Base-by-base conservation (phyloP, 2,113 vertebrate species). In the Otolemur garnettii region DNA sequence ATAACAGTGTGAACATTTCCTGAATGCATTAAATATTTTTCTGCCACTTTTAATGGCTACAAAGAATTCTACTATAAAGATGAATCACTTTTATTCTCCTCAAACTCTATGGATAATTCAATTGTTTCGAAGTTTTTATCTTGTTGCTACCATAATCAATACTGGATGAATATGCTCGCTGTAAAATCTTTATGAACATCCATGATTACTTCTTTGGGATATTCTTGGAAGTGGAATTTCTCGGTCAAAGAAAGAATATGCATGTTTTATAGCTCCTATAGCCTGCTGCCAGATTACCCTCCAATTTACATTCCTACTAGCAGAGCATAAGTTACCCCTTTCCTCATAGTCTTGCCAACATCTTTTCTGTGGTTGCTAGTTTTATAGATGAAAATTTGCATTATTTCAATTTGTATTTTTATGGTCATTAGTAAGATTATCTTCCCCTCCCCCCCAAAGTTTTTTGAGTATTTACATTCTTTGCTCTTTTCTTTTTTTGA, bases 341-440 rank as follows among this genome's bases (percentile, higher is more conserved):
- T 72, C 75, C 85, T 64, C 17, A 21, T 42, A 80, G 71, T 89
- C 55, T 59, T 82, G 42, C 38, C 84, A 89, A 88, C 18, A 59
- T 69, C 42, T 87, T 64, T 94, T 95, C 35, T 91, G 28, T 59
- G 53, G 55, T 35, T 72, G 22, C 84, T n/a, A 86, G 69, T 93
- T 95, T 94, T 74, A 94, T 21, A 93, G 71, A 62, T 90, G 66
- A 88, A 85, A 75, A 90, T 11, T 79, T 83, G 68, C 8, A 68
- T 66, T 66, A 59, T 64, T 87, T 89, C 64, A 85, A 93, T 59
- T 87, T 74, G 35, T 68, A 55, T 91, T 90, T 89, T 82, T 92
- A n/a, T 93, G 45, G 60, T 62, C 28, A 64, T 13, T 59, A 85
- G 19, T 84, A 88, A 93, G 10, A 94, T 74, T 90, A 74, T 68